phyloP scores from a whole-genome alignment of 1,140 invertebrate species.

The Hydropsyche tenuis region DNA sequence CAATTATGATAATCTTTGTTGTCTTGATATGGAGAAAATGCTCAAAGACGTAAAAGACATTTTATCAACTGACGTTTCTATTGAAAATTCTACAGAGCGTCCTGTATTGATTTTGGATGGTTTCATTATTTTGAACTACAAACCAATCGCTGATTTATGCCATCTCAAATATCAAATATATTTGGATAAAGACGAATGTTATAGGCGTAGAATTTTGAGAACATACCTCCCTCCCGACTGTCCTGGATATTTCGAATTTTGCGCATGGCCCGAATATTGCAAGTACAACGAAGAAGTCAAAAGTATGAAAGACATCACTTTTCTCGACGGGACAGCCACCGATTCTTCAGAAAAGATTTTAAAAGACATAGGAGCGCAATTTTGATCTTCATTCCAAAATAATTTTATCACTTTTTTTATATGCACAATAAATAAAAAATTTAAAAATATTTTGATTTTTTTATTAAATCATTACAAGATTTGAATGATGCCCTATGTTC shows the following conservation, averaged over 20 bases:
- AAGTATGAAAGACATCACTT: conserved; percentile 6
- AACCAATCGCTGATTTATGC: conserved; percentile 62
- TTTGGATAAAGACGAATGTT: conserved; percentile 64
- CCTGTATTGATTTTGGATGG: conserved; percentile 68
- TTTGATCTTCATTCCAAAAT: background rate
- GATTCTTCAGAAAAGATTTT: conserved; percentile 29
- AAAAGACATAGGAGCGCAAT: conserved; percentile 10
- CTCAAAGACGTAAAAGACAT: conserved; percentile 63
- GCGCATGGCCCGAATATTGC: conserved; percentile 68
- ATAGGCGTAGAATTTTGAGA: conserved; percentile 58
- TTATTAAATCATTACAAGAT: too few relatives aligned
- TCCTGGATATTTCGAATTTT: conserved; percentile 69
- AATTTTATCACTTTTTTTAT: too few relatives aligned
- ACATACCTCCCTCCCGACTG: conserved; percentile 70
- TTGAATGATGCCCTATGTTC: too few relatives aligned
- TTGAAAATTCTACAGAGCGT: conserved; percentile 52
- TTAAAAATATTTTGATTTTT: too few relatives aligned
- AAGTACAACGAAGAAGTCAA: conserved; percentile 39
- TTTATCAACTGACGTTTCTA: conserved; percentile 50
- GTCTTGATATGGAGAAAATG: conserved; percentile 80
- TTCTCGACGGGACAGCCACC: conserved; percentile 27
- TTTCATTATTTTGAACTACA: conserved; percentile 68
- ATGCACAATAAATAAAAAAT: too few relatives aligned
- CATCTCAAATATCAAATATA: conserved; percentile 67
- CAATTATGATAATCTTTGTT: conserved; percentile 79